Conservation (phyloP, 2,797 vertebrate species). For the Urocyon cinereoargenteus region DNA sequence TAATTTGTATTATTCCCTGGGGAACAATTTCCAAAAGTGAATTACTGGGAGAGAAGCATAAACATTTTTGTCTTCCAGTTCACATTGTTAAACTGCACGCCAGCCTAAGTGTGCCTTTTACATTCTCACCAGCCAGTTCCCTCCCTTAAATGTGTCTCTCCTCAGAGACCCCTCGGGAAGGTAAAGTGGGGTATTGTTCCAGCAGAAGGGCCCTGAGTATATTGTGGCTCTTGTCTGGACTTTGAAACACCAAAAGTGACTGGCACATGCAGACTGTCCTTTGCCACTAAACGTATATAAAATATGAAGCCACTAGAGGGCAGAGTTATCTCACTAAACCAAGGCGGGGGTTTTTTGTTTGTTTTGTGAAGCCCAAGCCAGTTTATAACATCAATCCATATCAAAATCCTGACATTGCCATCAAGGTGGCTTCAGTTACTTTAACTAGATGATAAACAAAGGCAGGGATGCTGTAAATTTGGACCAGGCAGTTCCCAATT, state of each 20-base stretch:
- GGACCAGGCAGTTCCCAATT: background rate
- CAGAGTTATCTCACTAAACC: constrained; percentile 58
- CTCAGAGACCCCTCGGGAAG: background rate
- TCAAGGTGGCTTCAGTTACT: background rate
- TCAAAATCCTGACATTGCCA: background rate
- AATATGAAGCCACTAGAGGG: constrained; percentile 68
- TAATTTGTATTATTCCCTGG: background rate
- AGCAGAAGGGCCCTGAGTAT: background rate
- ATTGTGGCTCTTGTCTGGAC: background rate
- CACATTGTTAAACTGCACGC: background rate
- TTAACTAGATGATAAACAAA: constrained; percentile 16
- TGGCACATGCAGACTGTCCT: background rate
- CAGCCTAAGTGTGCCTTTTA: background rate
- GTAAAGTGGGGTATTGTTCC: background rate
- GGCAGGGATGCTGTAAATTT: background rate
- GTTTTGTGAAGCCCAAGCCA: background rate
- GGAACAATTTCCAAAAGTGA: background rate
- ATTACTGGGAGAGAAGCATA: background rate
- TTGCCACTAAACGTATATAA: background rate
- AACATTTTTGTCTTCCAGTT: background rate
- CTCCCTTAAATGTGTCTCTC: background rate
- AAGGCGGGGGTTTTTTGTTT: background rate
- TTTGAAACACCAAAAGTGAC: background rate
- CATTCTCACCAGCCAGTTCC: background rate
- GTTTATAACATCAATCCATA: background rate